These are phyloP conservation scores for Callaeas wilsoni DNA, from an alignment of 2,113 vertebrate species.

Conservation along the genomic window DNA sequence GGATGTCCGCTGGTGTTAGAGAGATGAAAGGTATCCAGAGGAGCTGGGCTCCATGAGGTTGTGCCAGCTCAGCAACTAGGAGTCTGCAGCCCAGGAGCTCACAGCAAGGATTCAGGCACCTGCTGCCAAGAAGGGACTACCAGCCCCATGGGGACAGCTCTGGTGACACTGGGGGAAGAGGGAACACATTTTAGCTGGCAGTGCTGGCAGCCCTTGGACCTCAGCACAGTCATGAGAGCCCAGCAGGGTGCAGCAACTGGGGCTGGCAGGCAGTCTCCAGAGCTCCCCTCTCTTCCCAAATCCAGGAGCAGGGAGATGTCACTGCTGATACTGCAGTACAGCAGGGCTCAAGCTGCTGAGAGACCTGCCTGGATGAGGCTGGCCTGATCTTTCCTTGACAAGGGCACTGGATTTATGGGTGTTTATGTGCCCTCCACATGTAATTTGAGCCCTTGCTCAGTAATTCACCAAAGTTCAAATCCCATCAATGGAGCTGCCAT, in stretches of 20 bases:
- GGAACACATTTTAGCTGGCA: accelerated
- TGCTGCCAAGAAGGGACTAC: too few relatives aligned
- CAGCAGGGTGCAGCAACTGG: neutral
- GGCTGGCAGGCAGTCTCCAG: neutral
- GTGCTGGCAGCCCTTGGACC: neutral
- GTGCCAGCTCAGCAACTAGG: neutral
- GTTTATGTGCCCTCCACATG: neutral
- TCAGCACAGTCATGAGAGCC: neutral
- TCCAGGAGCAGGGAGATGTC: neutral
- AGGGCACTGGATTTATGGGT: slow-evolving; percentile 4
- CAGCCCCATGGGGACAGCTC: neutral
- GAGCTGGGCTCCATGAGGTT: neutral
- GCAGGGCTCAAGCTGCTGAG: neutral
- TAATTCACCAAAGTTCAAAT: neutral
- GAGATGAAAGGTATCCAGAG: neutral
- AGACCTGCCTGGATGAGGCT: neutral
- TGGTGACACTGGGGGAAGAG: neutral
- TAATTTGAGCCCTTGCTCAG: neutral
- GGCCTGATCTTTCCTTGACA: neutral
- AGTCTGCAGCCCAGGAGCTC: neutral
- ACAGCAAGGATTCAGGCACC: too few relatives aligned
- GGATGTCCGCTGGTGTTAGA: neutral
- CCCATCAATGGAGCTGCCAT: neutral
- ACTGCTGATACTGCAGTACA: neutral
- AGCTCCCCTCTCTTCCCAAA: neutral